These are phyloP conservation scores for Elephas maximus DNA, from an alignment of 2,113 vertebrate species.

Conservation along the genomic window DNA sequence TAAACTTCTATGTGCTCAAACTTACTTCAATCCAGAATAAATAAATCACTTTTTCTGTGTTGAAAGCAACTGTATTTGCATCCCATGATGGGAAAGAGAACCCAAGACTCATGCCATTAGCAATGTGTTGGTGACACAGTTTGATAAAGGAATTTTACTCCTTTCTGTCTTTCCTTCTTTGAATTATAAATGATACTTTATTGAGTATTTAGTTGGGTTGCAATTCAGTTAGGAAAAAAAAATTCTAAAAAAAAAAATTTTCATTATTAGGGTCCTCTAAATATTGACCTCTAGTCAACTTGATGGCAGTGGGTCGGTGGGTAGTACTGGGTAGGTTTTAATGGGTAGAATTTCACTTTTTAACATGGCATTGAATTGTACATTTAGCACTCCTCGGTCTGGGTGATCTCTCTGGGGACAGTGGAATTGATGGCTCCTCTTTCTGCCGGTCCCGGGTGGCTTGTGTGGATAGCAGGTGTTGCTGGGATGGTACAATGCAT, in stretches of 20 bases:
- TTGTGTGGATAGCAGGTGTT: conserved; percentile 88
- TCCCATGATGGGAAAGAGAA: conserved; percentile 28
- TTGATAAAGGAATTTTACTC: conserved; percentile 52
- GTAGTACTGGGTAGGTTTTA: conserved; percentile 48
- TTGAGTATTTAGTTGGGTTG: conserved; percentile 46
- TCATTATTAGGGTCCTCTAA: conserved; percentile 38
- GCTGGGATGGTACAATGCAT: conserved; percentile 75
- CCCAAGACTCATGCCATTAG: conserved; percentile 25
- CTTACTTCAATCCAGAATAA: conserved; percentile 38
- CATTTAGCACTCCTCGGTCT: conserved; percentile 79
- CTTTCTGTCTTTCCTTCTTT: background rate
- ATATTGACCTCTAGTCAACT: conserved; percentile 1
- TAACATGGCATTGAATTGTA: conserved; percentile 70
- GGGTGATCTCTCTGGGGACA: conserved; percentile 82
- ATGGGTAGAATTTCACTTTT: conserved; percentile 75
- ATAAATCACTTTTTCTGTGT: conserved; percentile 52
- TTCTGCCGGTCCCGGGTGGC: conserved; percentile 82
- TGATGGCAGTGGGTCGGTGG: no score
- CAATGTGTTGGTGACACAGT: conserved; percentile 7
- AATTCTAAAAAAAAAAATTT: conserved; percentile 60
- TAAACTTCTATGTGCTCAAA: conserved; percentile 56
- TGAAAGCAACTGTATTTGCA: conserved; percentile 33
- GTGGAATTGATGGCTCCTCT: conserved; percentile 84
- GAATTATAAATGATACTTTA: conserved; percentile 37
- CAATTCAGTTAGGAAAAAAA: background rate